phyloP scores from a whole-genome alignment of 2,888 invertebrate genomes.

The Idaea straminata region DNA sequence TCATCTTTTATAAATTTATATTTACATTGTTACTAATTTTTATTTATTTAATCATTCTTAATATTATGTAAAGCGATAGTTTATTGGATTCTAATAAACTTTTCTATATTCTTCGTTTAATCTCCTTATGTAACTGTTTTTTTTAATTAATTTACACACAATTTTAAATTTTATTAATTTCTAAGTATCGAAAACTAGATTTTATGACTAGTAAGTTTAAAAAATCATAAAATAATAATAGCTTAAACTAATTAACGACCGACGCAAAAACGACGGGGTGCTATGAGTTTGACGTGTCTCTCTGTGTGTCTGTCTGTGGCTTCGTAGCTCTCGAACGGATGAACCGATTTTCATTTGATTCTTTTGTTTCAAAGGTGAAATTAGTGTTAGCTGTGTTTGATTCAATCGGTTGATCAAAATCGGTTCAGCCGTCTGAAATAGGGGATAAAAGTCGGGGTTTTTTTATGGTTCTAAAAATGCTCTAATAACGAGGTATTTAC shows the following conservation, averaged over 20 bases:
- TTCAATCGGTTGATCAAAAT: too few species aligned
- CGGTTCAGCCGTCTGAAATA: too few species aligned
- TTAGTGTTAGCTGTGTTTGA: too few species aligned
- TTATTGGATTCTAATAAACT: constrained; percentile 55
- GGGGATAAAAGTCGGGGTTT: too few species aligned
- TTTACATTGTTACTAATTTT: constrained; percentile 16
- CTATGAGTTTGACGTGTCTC: too few species aligned
- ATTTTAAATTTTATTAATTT: neutral
- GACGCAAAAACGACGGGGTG: neutral
- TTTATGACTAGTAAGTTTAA: neutral
- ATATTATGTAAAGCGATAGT: constrained; percentile 51
- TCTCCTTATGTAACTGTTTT: neutral
- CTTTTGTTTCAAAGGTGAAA: too few species aligned
- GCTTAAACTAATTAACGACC: neutral
- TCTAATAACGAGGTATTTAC: too few species aligned
- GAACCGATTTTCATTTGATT: too few species aligned
- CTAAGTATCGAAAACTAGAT: constrained; percentile 1
- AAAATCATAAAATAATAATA: neutral
- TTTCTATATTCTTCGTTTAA: constrained; percentile 28
- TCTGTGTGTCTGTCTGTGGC: too few species aligned
- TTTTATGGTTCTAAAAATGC: too few species aligned
- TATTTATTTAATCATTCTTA: constrained; percentile 17
- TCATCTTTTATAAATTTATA: constrained; percentile 43
- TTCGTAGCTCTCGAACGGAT: too few species aligned
- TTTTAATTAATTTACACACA: constrained; percentile 5